Evolutionary conservation across 2,888 invertebrate genomes (phyloP).

Genomic region (Chydorus sphaericus): DNA sequence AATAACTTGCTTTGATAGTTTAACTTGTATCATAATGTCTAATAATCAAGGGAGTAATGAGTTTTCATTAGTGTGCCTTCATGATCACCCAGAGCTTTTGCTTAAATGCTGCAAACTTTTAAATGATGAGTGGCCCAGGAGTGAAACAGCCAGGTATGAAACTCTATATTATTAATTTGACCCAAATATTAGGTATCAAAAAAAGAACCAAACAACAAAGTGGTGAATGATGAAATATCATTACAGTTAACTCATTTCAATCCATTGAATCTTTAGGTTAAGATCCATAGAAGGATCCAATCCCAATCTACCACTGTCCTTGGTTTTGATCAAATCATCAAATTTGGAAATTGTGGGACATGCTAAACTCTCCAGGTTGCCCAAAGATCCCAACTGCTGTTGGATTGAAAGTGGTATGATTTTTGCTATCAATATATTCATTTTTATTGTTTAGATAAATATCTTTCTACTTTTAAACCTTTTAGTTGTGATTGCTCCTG

Average conservation of each 20-base stretch:
- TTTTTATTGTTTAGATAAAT: not conserved
- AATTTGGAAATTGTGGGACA: constrained; percentile 49
- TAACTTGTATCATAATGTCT: no score
- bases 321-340: constrained; percentile 35
- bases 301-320: constrained; percentile 22
- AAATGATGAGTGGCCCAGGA: constrained; percentile 77
- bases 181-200: no score
- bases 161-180: not conserved
- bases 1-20: no score
- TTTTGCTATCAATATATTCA: not conserved
- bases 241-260: no score
- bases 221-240: no score
- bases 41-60: no score
- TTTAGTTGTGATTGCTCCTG: constrained; percentile 55
- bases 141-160: constrained; percentile 50
- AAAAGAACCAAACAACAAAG: no score
- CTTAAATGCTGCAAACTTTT: constrained; percentile 57
- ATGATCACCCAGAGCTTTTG: constrained; percentile 52
- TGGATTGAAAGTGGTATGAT: constrained; percentile 52
- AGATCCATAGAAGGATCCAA: constrained; percentile 45
- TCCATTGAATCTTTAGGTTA: constrained; percentile 32
- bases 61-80: constrained; percentile 43
- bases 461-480: no score
- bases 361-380: constrained; percentile 58
- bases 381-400: constrained; percentile 51